These are phyloP conservation scores for Macquaria ambigua DNA, from an alignment of 2,113 vertebrate species.

Conservation along the genomic window DNA sequence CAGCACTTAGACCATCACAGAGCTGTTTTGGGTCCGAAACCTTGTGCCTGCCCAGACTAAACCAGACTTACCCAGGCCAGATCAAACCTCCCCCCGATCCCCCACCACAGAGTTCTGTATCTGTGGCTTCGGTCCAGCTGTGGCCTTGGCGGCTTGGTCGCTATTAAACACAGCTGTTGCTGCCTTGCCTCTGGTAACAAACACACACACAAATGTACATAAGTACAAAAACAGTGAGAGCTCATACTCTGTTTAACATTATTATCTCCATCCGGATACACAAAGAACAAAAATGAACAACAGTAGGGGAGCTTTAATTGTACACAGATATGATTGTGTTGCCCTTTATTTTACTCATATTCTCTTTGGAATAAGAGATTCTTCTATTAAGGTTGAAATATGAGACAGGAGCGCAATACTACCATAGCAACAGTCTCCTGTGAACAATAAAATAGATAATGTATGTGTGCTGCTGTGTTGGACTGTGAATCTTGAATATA, in stretches of 20 bases:
- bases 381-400: constrained; percentile 29
- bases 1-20: constrained; percentile 16
- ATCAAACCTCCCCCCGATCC: background rate
- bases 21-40: constrained; percentile 10
- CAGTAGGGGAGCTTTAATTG: constrained; percentile 63
- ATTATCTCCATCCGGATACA: constrained; percentile 63
- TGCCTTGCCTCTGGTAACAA: constrained; percentile 38
- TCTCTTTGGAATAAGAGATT: constrained; percentile 22
- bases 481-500: constrained; percentile 2
- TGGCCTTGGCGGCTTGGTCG: constrained; percentile 44
- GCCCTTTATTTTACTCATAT: constrained; percentile 39
- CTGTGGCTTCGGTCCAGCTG: constrained; percentile 51
- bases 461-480: constrained; percentile 1
- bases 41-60: constrained; percentile 12
- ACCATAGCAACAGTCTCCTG: background rate
- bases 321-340: constrained; percentile 60
- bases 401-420: constrained; percentile 2
- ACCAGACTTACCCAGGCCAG: constrained; percentile 22
- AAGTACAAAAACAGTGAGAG: constrained; percentile 28
- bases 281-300: constrained; percentile 50
- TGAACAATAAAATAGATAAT: constrained; percentile 23
- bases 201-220: constrained; percentile 9
- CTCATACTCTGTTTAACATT: constrained; percentile 60
- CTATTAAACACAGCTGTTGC: constrained; percentile 72
- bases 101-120: constrained; percentile 35